These are phyloP conservation scores for Scophthalmus maximus DNA, from an alignment of 2,113 vertebrate species.

Conservation along the genomic window DNA sequence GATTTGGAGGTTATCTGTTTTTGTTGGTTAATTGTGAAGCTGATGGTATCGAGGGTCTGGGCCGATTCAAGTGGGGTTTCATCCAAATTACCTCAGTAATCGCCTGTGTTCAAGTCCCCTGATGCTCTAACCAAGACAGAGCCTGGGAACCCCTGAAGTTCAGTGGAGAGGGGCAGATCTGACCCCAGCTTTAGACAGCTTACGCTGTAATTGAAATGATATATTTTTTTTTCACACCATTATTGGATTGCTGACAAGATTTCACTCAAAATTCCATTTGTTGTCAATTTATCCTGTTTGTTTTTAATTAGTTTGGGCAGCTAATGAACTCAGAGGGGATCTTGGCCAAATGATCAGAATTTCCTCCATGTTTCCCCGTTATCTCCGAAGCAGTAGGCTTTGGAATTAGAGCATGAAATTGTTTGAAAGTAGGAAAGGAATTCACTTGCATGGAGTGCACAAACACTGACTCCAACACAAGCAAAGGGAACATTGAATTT, in stretches of 20 bases:
- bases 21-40: slow-evolving; percentile 87
- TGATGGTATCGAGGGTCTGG: slow-evolving; percentile 82
- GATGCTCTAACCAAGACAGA: slow-evolving; percentile 72
- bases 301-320: slow-evolving; percentile 80
- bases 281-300: slow-evolving; percentile 82
- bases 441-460: slow-evolving; percentile 61
- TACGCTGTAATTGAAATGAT: slow-evolving; percentile 81
- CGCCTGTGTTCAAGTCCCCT: slow-evolving; percentile 77
- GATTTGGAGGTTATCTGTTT: slow-evolving; percentile 87
- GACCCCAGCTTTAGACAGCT: slow-evolving; percentile 76
- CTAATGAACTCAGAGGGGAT: slow-evolving; percentile 79
- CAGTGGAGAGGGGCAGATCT: slow-evolving; percentile 69
- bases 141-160: slow-evolving; percentile 75
- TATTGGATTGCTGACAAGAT: slow-evolving; percentile 80
- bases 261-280: slow-evolving; percentile 79
- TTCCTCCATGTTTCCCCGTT: slow-evolving; percentile 71
- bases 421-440: slow-evolving; percentile 79
- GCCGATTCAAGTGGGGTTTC: slow-evolving; percentile 83
- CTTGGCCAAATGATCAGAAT: slow-evolving; percentile 70
- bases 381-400: slow-evolving; percentile 76
- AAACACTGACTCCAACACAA: no score
- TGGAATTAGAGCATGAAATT: slow-evolving; percentile 84
- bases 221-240: slow-evolving; percentile 52
- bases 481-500: slow-evolving; percentile 46
- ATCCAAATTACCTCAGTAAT: slow-evolving; percentile 85